Evolutionary conservation across 2,113 vertebrate species (phyloP).

Genomic region (Calidris pugnax): DNA sequence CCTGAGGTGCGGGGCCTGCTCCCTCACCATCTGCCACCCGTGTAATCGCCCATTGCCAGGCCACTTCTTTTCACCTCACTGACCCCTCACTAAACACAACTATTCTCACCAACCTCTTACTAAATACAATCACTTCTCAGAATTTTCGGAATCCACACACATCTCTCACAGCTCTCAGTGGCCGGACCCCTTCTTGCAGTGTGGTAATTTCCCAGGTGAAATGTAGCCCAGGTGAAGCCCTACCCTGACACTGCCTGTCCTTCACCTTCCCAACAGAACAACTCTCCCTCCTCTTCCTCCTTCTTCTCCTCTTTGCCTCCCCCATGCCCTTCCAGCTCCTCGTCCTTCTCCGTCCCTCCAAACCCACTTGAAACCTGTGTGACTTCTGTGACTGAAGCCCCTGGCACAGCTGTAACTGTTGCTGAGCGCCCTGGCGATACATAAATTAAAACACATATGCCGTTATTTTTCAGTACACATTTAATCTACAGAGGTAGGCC

Average conservation of each 20-base stretch:
- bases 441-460: fast-evolving
- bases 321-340: not conserved
- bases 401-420: not conserved
- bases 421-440: not conserved
- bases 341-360: not conserved
- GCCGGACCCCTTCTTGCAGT: fast-evolving
- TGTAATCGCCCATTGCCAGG: fast-evolving
- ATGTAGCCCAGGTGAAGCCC: not conserved
- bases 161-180: fast-evolving
- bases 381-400: not conserved
- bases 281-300: too few relatives aligned
- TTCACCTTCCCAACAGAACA: not conserved
- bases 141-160: not conserved
- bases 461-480: not conserved
- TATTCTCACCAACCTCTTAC: not conserved
- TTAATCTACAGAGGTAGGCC: fast-evolving
- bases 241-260: not conserved
- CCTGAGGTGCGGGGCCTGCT: not conserved
- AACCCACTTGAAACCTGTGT: not conserved
- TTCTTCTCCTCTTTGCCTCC: not conserved
- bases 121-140: not conserved
- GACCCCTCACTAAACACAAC: not conserved
- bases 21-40: fast-evolving
- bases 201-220: not conserved
- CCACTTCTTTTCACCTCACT: not conserved